phyloP scores from a whole-genome alignment of 2,888 invertebrate genomes.

The Beris chalybata region DNA sequence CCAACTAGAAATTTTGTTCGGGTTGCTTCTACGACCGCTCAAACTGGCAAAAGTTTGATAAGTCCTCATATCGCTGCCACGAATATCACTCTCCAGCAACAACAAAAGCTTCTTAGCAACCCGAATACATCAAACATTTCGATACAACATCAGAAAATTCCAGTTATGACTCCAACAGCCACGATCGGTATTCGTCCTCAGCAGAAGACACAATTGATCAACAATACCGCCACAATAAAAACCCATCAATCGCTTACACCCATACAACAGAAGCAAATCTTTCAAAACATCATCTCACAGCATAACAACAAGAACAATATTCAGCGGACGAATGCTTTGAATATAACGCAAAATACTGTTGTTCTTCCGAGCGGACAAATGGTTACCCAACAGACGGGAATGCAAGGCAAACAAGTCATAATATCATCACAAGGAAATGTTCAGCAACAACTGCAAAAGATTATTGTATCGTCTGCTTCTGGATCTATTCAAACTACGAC shows the following conservation, averaged over 20 bases:
- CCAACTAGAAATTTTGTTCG: slow-evolving; percentile 34
- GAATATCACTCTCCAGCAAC: slow-evolving; percentile 38
- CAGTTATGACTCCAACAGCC: slow-evolving; percentile 16
- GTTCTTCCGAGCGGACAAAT: slow-evolving; percentile 35
- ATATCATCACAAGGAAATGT: slow-evolving; percentile 39
- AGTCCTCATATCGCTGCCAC: slow-evolving; percentile 40
- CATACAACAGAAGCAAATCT: slow-evolving; percentile 52
- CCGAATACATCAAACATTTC: slow-evolving; percentile 24
- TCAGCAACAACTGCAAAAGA: slow-evolving; percentile 44
- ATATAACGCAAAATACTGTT: slow-evolving; percentile 35
- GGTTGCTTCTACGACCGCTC: slow-evolving; percentile 36
- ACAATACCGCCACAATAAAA: slow-evolving; percentile 40
- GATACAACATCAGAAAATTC: slow-evolving; percentile 33
- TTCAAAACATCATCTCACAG: slow-evolving; percentile 48
- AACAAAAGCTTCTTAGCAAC: slow-evolving; percentile 30
- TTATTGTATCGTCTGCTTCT: slow-evolving; percentile 38
- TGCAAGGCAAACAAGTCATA: slow-evolving; percentile 42
- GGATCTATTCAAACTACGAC: slow-evolving; percentile 37
- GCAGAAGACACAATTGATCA: slow-evolving; percentile 43
- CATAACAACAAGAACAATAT: slow-evolving; percentile 38
- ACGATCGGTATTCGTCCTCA: slow-evolving; percentile 40
- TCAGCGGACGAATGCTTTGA: slow-evolving; percentile 34
- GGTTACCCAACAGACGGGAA: slow-evolving; percentile 29
- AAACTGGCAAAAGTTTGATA: slow-evolving; percentile 41
- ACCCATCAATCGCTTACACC: slow-evolving; percentile 50